Conservation (phyloP, 2,113 vertebrate species). For the Platysternon megacephalum region DNA sequence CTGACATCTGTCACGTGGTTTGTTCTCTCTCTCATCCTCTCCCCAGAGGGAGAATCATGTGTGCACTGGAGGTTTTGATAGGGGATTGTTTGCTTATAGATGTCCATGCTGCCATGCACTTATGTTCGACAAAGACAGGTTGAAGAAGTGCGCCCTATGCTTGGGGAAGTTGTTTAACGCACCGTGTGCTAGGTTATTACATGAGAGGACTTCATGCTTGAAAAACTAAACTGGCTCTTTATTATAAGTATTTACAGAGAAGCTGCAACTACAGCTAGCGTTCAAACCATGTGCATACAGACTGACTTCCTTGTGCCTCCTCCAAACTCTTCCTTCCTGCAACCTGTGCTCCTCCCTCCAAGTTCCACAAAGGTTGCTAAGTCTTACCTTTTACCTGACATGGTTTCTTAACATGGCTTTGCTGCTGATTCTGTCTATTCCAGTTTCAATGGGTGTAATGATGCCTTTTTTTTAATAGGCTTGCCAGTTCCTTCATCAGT, state of each 20-base stretch:
- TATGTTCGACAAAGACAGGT: neutral
- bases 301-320: neutral
- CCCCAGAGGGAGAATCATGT: neutral
- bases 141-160: neutral
- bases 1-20: neutral
- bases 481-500: constrained; percentile 32
- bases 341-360: neutral
- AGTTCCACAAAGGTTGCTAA: neutral
- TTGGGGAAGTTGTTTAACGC: neutral
- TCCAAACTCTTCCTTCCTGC: neutral
- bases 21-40: neutral
- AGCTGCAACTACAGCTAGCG: neutral
- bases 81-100: neutral
- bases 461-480: constrained; percentile 43
- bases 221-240: neutral
- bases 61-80: neutral
- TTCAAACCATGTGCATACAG: neutral
- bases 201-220: neutral
- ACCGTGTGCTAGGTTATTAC: neutral
- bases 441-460: constrained; percentile 44
- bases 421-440: constrained; percentile 56
- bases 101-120: neutral
- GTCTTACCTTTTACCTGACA: neutral
- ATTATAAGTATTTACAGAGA: neutral
- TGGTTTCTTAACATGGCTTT: constrained; percentile 64